Base-by-base conservation (phyloP, 2,113 vertebrate species). In the Diadophis punctatus region DNA sequence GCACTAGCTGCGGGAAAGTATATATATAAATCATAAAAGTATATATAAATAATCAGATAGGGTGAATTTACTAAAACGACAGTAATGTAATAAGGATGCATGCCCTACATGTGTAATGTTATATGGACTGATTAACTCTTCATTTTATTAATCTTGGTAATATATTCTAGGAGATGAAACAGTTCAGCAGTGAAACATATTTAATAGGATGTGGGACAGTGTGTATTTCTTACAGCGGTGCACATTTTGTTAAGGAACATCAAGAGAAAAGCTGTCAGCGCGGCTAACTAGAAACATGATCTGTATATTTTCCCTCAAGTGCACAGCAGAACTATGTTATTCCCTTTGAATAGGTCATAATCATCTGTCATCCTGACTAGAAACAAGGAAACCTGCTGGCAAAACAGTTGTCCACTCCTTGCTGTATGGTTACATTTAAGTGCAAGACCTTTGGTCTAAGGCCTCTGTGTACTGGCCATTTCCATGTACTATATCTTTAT, bases 271-370 rank as follows among this genome's bases (percentile, higher is more conserved):
- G 6, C n/a, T 93, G 16, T 80, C 55, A 86, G n/a, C 48, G 20
- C 56, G 48, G 92, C 93, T 10, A 85, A 88, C 9, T 92, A 48
- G 94, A 53, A 86, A 8, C 53, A 7, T 88, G 4, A 25, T 93
- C 88, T 39, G 1, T 90, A 80, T 93, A 2, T 94, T 95, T 93
- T 30, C 5, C 49, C 87, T 74, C 86, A 58, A 48, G 10, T 2
- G 4, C 6, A 80, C 43, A 20, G 20, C 30, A 87, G 90, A 93
- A 92, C 34, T 8, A 0, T 0, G 0, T 2, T 1, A 0, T 25
- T 91, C 90, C 74, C 39, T 91, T 94, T 91, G 30, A 11, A 27
- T 46, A 46, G 63, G 27, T 25, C 25, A 0, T 91, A 90, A 2
- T 23, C 63, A 68, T 53, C 23, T 0, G 0, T 93, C 48, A 48